A percentile compares a stretch with the other conserved stretches of the same genome.
Evolutionary conservation across 2,888 invertebrate species (phyloP).

Genomic region (Tipula confusa): DNA sequence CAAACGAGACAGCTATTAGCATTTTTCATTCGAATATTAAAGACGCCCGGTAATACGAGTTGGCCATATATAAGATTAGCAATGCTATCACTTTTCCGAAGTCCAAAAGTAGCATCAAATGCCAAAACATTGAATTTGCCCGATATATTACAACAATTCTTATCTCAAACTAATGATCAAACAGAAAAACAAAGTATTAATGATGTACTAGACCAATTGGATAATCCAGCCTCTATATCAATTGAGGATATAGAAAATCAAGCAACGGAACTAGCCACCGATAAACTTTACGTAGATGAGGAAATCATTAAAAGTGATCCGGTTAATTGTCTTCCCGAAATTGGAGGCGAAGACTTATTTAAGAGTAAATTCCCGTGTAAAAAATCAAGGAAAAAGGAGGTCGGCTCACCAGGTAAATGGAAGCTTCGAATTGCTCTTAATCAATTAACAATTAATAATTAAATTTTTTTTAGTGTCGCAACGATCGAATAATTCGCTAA

Average conservation of each 20-base stretch:
- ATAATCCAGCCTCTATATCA: neutral
- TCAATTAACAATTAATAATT: neutral
- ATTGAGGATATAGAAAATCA: neutral
- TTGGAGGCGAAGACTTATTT: neutral
- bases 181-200: neutral
- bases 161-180: neutral
- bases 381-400: neutral
- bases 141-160: neutral
- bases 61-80: conserved; percentile 12
- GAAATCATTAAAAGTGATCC: conserved; percentile 28
- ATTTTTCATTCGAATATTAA: neutral
- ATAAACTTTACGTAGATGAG: conserved; percentile 1
- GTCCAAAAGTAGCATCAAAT: neutral
- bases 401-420: neutral
- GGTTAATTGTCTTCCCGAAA: neutral
- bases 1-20: neutral
- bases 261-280: neutral
- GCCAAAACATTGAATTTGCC: conserved; percentile 29
- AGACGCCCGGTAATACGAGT: neutral
- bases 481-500: neutral
- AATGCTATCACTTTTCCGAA: neutral
- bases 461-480: neutral
- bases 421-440: neutral
- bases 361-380: neutral
- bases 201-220: neutral